Conservation (phyloP, 2,888 invertebrate species). For the Idaea dimidiata region DNA sequence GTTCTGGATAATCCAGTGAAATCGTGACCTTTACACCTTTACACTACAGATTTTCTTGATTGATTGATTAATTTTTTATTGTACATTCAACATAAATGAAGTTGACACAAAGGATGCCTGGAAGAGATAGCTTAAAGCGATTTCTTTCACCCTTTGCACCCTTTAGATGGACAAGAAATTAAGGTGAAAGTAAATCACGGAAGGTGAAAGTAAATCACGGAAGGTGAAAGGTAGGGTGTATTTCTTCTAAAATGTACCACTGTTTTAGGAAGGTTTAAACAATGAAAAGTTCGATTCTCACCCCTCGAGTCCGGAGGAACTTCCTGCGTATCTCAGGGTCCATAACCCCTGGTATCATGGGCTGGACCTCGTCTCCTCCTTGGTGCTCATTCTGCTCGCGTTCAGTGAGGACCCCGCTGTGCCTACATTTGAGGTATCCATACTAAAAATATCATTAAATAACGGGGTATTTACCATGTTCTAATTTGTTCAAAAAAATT, state of each 20-base stretch:
- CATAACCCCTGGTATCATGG: conserved; percentile 94
- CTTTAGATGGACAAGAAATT: too few relatives aligned
- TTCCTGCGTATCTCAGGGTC: conserved; percentile 92
- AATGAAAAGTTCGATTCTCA: conserved; percentile 96
- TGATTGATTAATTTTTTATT: not conserved
- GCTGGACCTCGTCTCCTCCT: conserved; percentile 87
- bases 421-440: conserved; percentile 82
- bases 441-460: too few relatives aligned
- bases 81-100: not conserved
- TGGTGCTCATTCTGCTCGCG: conserved; percentile 87
- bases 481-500: too few relatives aligned
- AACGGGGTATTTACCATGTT: too few relatives aligned
- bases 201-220: too few relatives aligned
- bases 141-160: too few relatives aligned
- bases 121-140: not conserved
- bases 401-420: conserved; percentile 91
- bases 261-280: conserved; percentile 90
- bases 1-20: too few relatives aligned
- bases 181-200: too few relatives aligned
- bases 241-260: conserved; percentile 3
- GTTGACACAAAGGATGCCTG: too few relatives aligned
- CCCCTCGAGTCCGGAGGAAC: conserved; percentile 89
- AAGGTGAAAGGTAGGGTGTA: too few relatives aligned
- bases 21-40: too few relatives aligned
- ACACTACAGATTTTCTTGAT: too few relatives aligned